A percentile compares a stretch with the other conserved stretches of the same genome.
Conservation (phyloP, 2,797 vertebrate species). For the Adelosebastes latens region DNA sequence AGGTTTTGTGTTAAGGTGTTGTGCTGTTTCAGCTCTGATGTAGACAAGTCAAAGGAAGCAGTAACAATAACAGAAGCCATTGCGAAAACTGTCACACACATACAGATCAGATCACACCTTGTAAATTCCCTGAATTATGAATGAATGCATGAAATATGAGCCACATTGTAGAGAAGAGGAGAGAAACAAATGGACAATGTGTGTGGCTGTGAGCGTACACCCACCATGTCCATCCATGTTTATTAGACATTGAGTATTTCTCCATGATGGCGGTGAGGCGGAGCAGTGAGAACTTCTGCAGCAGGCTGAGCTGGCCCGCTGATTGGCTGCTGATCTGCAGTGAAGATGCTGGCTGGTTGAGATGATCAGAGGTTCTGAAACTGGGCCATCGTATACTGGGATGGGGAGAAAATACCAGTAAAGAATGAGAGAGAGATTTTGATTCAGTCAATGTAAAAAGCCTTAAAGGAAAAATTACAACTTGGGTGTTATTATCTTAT, state of each 20-base stretch:
- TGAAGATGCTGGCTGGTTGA: constrained; percentile 85
- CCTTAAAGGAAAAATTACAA: neutral
- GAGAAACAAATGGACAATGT: neutral
- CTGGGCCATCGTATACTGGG: constrained; percentile 92
- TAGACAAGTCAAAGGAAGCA: neutral
- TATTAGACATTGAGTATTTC: constrained; percentile 96
- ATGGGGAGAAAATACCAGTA: neutral
- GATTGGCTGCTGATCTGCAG: constrained; percentile 94
- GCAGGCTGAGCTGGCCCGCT: constrained; percentile 92
- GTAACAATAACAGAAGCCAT: neutral
- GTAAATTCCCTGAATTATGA: neutral
- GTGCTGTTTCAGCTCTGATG: neutral
- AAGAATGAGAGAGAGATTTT: neutral
- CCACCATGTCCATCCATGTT: constrained; percentile 97
- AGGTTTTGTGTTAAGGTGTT: neutral
- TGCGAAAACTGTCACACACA: neutral
- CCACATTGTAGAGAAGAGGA: neutral
- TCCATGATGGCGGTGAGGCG: constrained; percentile 98
- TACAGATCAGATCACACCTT: neutral
- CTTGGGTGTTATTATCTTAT: neutral
- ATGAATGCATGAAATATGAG: neutral
- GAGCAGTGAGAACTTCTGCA: constrained; percentile 96
- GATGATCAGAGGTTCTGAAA: constrained; percentile 91
- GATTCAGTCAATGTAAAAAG: neutral
- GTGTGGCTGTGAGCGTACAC: constrained; percentile 43